Conservation (phyloP, 2,888 invertebrate genomes). For the Nemoura dubitans region DNA sequence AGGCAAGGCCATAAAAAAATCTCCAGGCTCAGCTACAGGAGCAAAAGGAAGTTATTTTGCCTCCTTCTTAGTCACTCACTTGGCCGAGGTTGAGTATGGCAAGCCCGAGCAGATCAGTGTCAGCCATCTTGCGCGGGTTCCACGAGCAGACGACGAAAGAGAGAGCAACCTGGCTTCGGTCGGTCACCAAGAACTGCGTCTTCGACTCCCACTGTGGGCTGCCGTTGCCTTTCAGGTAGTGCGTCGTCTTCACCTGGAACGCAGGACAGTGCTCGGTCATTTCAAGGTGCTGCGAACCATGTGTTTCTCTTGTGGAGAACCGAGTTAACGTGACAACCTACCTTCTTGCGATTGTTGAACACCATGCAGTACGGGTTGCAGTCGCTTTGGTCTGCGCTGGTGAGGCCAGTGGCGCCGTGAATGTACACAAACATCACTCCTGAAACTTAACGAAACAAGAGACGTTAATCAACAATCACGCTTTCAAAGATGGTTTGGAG, state of each 20-base stretch:
- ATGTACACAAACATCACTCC: slow-evolving; percentile 64
- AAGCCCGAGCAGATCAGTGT: slow-evolving; percentile 64
- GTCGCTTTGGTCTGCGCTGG: slow-evolving; percentile 58
- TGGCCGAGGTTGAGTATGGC: slow-evolving; percentile 61
- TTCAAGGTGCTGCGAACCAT: too few relatives aligned
- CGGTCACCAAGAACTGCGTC: slow-evolving; percentile 63
- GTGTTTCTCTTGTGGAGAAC: not conserved
- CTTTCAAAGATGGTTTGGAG: too few relatives aligned
- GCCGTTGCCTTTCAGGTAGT: slow-evolving; percentile 61
- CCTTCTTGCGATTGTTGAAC: slow-evolving; percentile 65
- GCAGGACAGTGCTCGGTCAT: not conserved
- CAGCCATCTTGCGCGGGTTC: slow-evolving; percentile 62
- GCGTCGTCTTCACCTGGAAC: slow-evolving; percentile 63
- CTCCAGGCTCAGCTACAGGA: too few relatives aligned
- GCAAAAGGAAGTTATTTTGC: too few relatives aligned
- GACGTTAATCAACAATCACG: not conserved
- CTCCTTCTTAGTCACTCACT: slow-evolving; percentile 58
- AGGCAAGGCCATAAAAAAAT: too few relatives aligned
- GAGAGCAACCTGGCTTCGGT: slow-evolving; percentile 63
- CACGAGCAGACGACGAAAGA: slow-evolving; percentile 65
- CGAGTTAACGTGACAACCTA: slow-evolving; percentile 52
- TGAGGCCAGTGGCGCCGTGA: slow-evolving; percentile 63
- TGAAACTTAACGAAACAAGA: slow-evolving; percentile 54
- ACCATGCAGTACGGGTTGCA: slow-evolving; percentile 66
- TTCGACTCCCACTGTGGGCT: slow-evolving; percentile 64